These are phyloP conservation scores for Oreochromis mossambicus DNA, from an alignment of 2,797 vertebrate genomes.

Conservation along the genomic window DNA sequence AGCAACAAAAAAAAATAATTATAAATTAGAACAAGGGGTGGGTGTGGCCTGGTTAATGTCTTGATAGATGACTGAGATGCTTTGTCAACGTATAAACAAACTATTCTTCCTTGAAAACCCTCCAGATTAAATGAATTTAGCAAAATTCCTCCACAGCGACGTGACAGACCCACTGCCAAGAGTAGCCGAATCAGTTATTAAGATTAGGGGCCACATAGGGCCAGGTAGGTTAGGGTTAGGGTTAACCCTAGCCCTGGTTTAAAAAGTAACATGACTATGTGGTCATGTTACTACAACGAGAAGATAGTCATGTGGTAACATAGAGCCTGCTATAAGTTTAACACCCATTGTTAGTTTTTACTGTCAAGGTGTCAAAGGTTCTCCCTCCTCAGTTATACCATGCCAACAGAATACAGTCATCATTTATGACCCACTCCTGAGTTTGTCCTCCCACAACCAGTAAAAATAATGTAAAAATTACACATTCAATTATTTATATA, in stretches of 20 bases:
- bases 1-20: fast-evolving
- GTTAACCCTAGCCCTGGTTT: not conserved
- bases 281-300: not conserved
- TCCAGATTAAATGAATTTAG: not conserved
- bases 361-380: not conserved
- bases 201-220: not conserved
- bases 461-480: not conserved
- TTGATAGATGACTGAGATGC: not conserved
- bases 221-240: not conserved
- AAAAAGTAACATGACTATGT: not conserved
- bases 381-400: not conserved
- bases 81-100: not conserved
- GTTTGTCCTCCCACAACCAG: not conserved
- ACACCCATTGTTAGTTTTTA: not conserved
- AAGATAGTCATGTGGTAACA: not conserved
- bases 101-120: not conserved
- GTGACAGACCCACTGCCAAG: not conserved
- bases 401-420: not conserved
- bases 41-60: not conserved
- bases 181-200: not conserved
- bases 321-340: not conserved
- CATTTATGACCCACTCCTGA: not conserved
- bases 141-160: not conserved
- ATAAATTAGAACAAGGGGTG: not conserved
- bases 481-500: not conserved